Conservation (phyloP, 2,888 invertebrate species). For the Nezara viridula region DNA sequence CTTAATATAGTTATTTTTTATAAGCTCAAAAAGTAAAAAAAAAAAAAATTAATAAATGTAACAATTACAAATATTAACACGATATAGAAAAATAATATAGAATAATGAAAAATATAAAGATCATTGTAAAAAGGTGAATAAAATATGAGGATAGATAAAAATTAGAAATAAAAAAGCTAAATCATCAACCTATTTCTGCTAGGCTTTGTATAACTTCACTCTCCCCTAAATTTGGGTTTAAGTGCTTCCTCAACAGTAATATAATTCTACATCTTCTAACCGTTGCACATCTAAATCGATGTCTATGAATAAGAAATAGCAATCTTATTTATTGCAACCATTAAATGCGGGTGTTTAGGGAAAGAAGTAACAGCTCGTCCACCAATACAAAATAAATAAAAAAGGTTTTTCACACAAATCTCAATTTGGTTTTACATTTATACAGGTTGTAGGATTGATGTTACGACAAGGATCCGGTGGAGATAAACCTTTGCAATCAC, state of each 20-base stretch:
- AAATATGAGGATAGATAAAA: no score
- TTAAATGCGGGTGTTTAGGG: conserved; percentile 1
- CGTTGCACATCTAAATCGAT: neutral
- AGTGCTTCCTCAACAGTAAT: neutral
- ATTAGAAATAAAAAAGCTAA: no score
- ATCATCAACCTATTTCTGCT: no score
- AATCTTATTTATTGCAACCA: neutral
- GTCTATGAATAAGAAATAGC: conserved; percentile 28
- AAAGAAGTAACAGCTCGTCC: neutral
- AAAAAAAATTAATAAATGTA: no score
- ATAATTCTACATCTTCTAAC: neutral
- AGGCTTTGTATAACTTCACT: no score
- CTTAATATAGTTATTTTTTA: no score
- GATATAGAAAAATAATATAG: no score
- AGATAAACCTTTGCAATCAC: conserved; percentile 7
- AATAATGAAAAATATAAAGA: no score
- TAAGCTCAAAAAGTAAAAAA: no score
- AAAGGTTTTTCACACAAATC: conserved; percentile 20
- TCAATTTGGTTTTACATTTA: conserved; percentile 43
- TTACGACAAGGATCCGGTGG: neutral
- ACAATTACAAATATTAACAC: no score
- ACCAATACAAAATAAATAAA: conserved; percentile 25
- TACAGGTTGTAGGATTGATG: neutral
- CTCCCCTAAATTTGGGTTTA: no score
- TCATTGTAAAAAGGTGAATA: no score